phyloP scores from a whole-genome alignment of 1,140 invertebrate species.

The Penaeus chinensis region DNA sequence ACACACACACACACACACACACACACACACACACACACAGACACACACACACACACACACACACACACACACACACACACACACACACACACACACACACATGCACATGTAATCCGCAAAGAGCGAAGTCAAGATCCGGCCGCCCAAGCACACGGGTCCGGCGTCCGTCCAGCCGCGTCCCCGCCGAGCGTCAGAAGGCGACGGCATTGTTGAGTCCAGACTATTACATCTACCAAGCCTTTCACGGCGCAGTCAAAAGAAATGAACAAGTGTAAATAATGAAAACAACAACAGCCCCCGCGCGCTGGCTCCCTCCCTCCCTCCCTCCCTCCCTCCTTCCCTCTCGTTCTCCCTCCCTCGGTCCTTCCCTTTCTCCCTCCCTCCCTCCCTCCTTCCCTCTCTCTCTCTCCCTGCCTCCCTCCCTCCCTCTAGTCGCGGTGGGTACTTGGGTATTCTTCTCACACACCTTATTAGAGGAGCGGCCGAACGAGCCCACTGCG shows the following conservation, averaged over 20 bases:
- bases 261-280: too few species aligned
- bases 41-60: neutral
- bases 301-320: neutral
- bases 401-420: slow-evolving; percentile 6
- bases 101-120: neutral
- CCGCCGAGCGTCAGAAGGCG: too few species aligned
- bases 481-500: too few species aligned
- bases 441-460: neutral
- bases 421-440: neutral
- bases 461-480: too few species aligned
- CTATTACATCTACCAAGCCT: too few species aligned
- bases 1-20: neutral
- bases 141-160: too few species aligned
- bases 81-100: neutral
- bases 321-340: slow-evolving; percentile 8
- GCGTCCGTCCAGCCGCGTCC: too few species aligned
- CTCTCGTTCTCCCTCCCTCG: neutral
- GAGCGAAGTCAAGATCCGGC: too few species aligned
- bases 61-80: neutral
- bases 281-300: too few species aligned
- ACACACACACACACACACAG: neutral
- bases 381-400: neutral
- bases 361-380: slow-evolving; percentile 1
- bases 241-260: too few species aligned
- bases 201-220: too few species aligned